A percentile compares a stretch with the other conserved stretches of the same genome.
Evolutionary conservation across 30 jellyfish, hydroid and myxozoan species (phyloP).

Genomic region (Hydractinia symbiolongicarpus): DNA sequence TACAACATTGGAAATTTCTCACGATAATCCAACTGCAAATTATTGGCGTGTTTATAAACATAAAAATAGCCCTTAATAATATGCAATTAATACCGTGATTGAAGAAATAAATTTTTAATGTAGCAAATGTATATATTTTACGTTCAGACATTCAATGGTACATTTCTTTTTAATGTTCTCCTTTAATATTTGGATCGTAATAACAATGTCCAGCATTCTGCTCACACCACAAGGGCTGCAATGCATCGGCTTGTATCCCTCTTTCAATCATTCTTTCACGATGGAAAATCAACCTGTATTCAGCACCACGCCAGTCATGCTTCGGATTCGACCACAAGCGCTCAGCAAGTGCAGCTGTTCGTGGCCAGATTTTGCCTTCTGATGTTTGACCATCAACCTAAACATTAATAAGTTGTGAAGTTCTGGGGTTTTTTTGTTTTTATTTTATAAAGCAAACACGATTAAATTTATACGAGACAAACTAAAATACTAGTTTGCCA

Average conservation of each 20-base stretch:
- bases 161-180: not conserved
- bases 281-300: conserved; percentile 62
- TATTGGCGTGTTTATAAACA: too few relatives aligned
- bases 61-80: too few relatives aligned
- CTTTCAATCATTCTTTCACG: conserved; percentile 70
- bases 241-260: conserved; percentile 69
- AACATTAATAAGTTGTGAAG: not conserved
- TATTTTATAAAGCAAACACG: too few relatives aligned
- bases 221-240: conserved; percentile 82
- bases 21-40: too few relatives aligned
- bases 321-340: conserved; percentile 87
- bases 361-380: conserved; percentile 81
- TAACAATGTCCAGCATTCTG: conserved; percentile 80
- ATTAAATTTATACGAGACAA: too few relatives aligned
- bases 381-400: conserved; percentile 73
- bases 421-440: too few relatives aligned
- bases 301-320: conserved; percentile 77
- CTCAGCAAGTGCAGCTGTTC: conserved; percentile 88
- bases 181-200: conserved; percentile 9
- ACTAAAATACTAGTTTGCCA: too few relatives aligned
- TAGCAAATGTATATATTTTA: too few relatives aligned
- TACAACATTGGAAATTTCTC: too few relatives aligned
- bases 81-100: too few relatives aligned
- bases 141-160: too few relatives aligned
- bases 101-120: too few relatives aligned